phyloP scores from a whole-genome alignment of 1,140 invertebrate species.

The Pachypeltis micranthus region DNA sequence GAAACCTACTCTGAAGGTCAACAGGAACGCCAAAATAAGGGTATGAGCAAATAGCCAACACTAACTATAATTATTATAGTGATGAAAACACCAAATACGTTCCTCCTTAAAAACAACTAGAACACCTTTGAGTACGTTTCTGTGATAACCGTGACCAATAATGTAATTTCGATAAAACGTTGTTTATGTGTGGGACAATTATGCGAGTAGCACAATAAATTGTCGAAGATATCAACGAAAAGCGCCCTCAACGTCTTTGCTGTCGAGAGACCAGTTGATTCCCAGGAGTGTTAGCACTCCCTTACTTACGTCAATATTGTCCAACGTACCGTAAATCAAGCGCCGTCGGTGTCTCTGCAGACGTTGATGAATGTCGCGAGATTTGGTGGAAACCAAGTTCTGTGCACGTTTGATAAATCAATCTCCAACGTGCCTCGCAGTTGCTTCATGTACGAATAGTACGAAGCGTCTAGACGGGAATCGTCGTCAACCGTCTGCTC shows the following conservation, averaged over 20 bases:
- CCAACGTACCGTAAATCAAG: conserved; percentile 61
- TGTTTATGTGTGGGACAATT: no score
- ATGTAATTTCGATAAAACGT: no score
- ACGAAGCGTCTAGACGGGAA: neutral
- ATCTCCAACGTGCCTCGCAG: conserved; percentile 45
- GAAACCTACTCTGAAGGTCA: no score
- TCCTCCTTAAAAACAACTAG: no score
- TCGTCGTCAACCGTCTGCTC: neutral
- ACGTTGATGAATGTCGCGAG: conserved; percentile 67
- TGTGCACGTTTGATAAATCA: conserved; percentile 91
- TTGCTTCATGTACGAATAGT: neutral
- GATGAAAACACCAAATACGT: no score
- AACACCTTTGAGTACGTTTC: no score
- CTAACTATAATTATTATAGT: no score
- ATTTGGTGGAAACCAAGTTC: conserved; percentile 93
- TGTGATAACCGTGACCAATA: no score
- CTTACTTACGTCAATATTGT: conserved; percentile 49
- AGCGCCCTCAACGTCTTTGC: conserved; percentile 40
- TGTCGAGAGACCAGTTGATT: conserved; percentile 44
- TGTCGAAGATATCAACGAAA: no score
- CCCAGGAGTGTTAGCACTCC: conserved; percentile 79
- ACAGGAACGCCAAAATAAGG: no score
- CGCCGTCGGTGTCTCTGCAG: conserved; percentile 76
- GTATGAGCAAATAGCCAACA: no score
- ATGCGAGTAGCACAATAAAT: no score